Evolutionary conservation across 2,113 vertebrate species (phyloP), one percentile per base, ranked within the genome.

Genomic region (Dasyornis broadbenti): DNA sequence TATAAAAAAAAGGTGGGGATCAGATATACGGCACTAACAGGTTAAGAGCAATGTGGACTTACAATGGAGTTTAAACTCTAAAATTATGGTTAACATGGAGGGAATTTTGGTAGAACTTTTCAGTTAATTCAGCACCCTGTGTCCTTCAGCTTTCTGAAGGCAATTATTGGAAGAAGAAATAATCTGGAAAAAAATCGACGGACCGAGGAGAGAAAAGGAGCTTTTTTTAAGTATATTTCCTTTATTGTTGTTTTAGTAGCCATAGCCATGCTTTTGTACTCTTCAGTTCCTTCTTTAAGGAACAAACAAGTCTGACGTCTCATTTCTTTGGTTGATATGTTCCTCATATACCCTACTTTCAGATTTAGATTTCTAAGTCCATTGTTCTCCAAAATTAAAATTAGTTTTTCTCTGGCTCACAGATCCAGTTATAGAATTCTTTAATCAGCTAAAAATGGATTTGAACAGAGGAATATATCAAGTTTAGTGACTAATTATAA

Each of bases 121-220:
- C 10, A 28, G 13, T 31, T 72, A 35, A 56, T 65, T 57, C 45
- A 65, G 31, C 0, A 0, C 3, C 12, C 17, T 61, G 3, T 52
- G 31, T 64, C 33, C 33, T 60, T 78, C 39, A 72, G 16, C 7
- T 45, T 90, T 65, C 35, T 52, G 50, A 75, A 56, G 39, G 22
- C 15, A 88, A n/a, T 42, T 54, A 33, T 6, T 50, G 9, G 21
- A 63, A 77, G n/a, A 61, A 86, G n/a, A 84, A 64, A 64, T 49
- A 50, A 60, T 8, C 13, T 16, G 8, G 8, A 73, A 10, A 65
- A 69, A 73, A 90, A 12, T 0, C n/a, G 1, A 56, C 20, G 11
- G 30, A 81, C 8, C 14, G n/a, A n/a, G 7, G 17, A 85, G 5
- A 26, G 42, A 78, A 72, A 64, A 39, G n/a, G 13, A 63, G 4